Conservation (phyloP, 2,888 invertebrate genomes). For the Tipula helvola region DNA sequence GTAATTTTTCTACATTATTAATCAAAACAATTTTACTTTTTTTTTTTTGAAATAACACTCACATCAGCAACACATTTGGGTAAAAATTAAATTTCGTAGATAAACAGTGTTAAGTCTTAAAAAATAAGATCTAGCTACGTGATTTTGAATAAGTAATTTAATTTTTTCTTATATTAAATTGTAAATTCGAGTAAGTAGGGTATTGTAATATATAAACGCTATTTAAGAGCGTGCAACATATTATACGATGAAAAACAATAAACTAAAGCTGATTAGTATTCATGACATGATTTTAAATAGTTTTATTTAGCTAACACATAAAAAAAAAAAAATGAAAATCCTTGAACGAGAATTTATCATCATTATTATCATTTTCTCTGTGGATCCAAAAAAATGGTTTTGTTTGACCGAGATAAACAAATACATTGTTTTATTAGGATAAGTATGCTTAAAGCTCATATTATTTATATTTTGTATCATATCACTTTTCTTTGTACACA, state of each 20-base stretch:
- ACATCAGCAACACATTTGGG: background rate
- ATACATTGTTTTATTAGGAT: background rate
- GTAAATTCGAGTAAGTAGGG: background rate
- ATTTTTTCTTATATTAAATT: background rate
- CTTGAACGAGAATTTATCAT: background rate
- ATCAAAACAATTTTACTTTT: background rate
- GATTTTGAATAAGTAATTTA: background rate
- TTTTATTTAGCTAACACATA: background rate
- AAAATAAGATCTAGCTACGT: constrained; percentile 4
- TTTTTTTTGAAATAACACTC: background rate
- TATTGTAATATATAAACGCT: background rate
- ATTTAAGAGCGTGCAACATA: background rate
- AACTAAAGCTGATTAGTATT: background rate
- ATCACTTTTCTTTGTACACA: too few relatives aligned
- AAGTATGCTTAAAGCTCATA: background rate
- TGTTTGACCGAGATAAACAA: background rate
- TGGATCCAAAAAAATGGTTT: background rate
- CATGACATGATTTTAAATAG: background rate
- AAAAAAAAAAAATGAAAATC: background rate
- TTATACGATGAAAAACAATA: background rate
- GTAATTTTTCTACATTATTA: background rate
- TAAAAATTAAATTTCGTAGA: background rate
- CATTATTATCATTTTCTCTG: background rate
- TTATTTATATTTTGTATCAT: background rate
- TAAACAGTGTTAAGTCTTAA: background rate